phyloP scores from a whole-genome alignment of 2,113 vertebrate species.

The Psophia crepitans region DNA sequence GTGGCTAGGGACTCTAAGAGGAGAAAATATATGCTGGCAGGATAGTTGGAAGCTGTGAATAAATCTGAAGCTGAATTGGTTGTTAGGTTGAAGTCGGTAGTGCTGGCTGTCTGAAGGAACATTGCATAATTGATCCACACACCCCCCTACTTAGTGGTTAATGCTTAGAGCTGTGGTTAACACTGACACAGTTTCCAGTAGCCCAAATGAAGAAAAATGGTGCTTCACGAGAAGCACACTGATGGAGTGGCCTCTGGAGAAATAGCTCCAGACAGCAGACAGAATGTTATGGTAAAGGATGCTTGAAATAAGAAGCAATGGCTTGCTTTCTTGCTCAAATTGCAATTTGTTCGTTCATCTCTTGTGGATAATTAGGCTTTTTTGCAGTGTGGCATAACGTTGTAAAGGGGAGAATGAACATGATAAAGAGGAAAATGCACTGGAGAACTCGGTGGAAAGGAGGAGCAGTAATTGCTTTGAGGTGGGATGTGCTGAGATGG shows the following conservation, averaged over 20 bases:
- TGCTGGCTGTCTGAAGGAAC: not conserved
- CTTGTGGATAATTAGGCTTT: not conserved
- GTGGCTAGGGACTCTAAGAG: not conserved
- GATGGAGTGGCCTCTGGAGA: not conserved
- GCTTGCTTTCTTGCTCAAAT: not conserved
- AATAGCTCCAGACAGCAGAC: not conserved
- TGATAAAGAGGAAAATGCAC: not conserved
- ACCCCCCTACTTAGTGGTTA: not conserved
- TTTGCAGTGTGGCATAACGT: not conserved
- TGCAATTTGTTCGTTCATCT: not conserved
- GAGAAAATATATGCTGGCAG: not conserved
- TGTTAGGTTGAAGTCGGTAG: not conserved
- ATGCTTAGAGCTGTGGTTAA: not conserved
- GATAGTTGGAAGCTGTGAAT: not conserved
- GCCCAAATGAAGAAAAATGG: not conserved
- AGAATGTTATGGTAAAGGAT: not conserved
- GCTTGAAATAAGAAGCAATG: not conserved
- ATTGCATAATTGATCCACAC: not conserved
- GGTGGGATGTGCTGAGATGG: not conserved
- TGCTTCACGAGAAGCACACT: not conserved
- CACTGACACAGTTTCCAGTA: not conserved
- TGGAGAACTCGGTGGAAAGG: not conserved
- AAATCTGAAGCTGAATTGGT: not conserved
- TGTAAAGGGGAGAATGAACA: not conserved
- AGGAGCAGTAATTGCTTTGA: not conserved